Evolutionary conservation across 2,113 vertebrate species (phyloP), one percentile per base, ranked within the genome.

Genomic region (Poicephalus gulielmi): DNA sequence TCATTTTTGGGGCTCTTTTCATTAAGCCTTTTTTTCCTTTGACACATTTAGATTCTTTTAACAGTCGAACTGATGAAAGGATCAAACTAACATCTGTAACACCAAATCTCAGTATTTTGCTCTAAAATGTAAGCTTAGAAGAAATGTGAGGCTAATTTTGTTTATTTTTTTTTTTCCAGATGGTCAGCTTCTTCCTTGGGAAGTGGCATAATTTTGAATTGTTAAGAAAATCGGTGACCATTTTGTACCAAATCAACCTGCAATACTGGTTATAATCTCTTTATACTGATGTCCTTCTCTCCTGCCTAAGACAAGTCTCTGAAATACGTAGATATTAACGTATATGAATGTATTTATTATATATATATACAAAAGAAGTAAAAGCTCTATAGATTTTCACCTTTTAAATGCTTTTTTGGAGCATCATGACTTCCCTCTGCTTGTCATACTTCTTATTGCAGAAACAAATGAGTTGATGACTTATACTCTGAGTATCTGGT

Each of bases 11-110:
- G 27, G 12, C 47, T 83, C 20, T 85, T 85, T 90, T 83, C 28
- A 53, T 24, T 3, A 83, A 59, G 59, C 24, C 80, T 80, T 76
- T 79, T 73, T 69, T 78, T 68, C 30, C 9, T 33, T 14, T 59
- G 62, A 62, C 62, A 63, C 92, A 93, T 92, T 62, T 43, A 86
- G 88, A 89, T 79, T 94, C 73, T 95, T 96, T 78, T 59, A 97
- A 68, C 43, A 87, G 83, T 67, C 63, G 89, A 71, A 68, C 75
- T 55, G 67, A 94, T 55, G 15, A 66, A 95, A 93, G 71, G 41
- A 87, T 85, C 4, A 4, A 46, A 37, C 70, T 70, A 47, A 87
- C 50, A 92, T 80, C 79, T 94, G 13, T 95, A 95, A 91, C 19
- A 37, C 13, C 47, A 44, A 83, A 79, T 84, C 81, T 86, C 68